Conservation (phyloP, 2,888 invertebrate genomes). For the Rhyacophila evoluta region DNA sequence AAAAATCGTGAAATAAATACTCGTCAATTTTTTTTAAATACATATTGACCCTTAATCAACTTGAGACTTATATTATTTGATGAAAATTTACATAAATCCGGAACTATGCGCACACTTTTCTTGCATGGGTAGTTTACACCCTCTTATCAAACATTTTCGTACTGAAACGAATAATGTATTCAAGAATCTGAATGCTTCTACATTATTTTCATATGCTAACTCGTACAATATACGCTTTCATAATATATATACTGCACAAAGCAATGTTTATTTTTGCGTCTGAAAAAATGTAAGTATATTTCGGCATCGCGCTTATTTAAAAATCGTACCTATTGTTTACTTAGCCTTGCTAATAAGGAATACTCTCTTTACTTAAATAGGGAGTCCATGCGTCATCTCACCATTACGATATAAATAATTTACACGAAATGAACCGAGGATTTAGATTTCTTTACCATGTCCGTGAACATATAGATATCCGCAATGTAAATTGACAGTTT, state of each 20-base stretch:
- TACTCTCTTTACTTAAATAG: constrained; percentile 23
- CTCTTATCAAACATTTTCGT: constrained; percentile 31
- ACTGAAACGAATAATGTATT: constrained; percentile 23
- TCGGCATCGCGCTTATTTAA: constrained; percentile 51
- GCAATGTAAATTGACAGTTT: too few relatives aligned
- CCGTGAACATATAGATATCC: too few relatives aligned
- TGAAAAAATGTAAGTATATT: constrained; percentile 54
- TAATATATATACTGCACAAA: neutral
- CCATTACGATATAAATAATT: too few relatives aligned
- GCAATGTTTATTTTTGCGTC: constrained; percentile 49
- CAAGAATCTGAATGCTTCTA: neutral
- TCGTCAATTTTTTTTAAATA: too few relatives aligned
- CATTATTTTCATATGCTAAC: neutral
- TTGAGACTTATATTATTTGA: too few relatives aligned
- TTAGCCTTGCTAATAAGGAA: constrained; percentile 48
- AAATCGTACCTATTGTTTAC: constrained; percentile 53
- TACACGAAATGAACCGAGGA: too few relatives aligned
- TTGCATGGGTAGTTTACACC: neutral
- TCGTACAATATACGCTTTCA: too few relatives aligned
- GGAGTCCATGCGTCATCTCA: constrained; percentile 23
- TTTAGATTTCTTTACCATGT: too few relatives aligned
- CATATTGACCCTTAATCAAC: too few relatives aligned
- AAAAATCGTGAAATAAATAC: too few relatives aligned
- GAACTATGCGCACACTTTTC: neutral
- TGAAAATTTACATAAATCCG: too few relatives aligned